Percentiles rank a stretch among this genome's conserved stretches.
Evolutionary conservation across 2,888 invertebrate genomes (phyloP).

Genomic region (Gisinianus flammeolus): DNA sequence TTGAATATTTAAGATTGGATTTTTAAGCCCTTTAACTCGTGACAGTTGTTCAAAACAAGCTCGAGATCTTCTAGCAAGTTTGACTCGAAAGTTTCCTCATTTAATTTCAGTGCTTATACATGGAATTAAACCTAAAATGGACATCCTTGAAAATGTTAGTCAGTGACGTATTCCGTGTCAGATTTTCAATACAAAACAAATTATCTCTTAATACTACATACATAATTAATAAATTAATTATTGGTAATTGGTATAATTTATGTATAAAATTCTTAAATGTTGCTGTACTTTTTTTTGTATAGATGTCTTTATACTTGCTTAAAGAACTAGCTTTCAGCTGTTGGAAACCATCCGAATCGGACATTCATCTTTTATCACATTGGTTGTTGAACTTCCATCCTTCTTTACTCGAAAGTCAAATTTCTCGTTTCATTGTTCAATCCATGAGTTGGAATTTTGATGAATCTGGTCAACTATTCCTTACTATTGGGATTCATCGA

Average conservation of each 20-base stretch:
- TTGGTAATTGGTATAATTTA: slow-evolving; percentile 1
- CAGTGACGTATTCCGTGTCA: not conserved
- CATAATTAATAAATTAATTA: no score
- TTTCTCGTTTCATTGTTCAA: slow-evolving; percentile 73
- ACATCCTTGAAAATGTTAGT: slow-evolving; percentile 67
- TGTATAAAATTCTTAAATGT: not conserved
- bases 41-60: slow-evolving; percentile 77
- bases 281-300: slow-evolving; percentile 3
- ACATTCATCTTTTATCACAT: slow-evolving; percentile 69
- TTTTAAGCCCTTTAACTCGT: slow-evolving; percentile 71
- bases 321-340: slow-evolving; percentile 73
- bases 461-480: slow-evolving; percentile 65
- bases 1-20: slow-evolving; percentile 69
- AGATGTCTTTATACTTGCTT: slow-evolving; percentile 72
- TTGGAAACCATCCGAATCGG: slow-evolving; percentile 73
- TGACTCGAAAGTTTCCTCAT: slow-evolving; percentile 73
- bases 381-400: slow-evolving; percentile 72
- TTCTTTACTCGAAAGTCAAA: slow-evolving; percentile 69
- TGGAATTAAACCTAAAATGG: slow-evolving; percentile 68
- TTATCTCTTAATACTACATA: no score
- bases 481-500: slow-evolving; percentile 71
- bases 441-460: slow-evolving; percentile 75
- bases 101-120: slow-evolving; percentile 72
- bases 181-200: not conserved
- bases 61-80: slow-evolving; percentile 72